Percentiles rank a stretch among this genome's conserved stretches.
Conservation (phyloP, 1,140 invertebrate genomes). For the Magallana gigas region DNA sequence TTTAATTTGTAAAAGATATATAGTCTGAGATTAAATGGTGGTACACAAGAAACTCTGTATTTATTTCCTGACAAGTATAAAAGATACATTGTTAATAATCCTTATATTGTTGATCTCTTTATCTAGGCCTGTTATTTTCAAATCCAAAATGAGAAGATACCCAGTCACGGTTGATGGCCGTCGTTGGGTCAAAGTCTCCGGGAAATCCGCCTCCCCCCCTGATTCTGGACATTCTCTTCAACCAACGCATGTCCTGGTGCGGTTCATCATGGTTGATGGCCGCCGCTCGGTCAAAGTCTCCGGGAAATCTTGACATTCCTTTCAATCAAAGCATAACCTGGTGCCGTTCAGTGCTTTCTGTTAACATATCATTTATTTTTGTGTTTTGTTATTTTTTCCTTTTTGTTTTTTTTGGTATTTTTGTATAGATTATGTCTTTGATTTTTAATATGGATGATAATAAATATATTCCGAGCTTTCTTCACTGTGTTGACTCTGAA, state of each 20-base stretch:
- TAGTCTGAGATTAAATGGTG: too few species aligned
- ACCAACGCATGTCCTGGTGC: constrained; percentile 16
- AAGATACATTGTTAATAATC: too few species aligned
- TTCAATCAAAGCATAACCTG: not conserved
- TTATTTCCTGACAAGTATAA: too few species aligned
- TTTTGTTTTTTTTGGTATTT: not conserved
- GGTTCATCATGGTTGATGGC: constrained; percentile 45
- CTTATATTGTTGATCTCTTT: constrained; percentile 54
- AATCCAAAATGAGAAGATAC: constrained; percentile 78
- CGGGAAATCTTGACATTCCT: not conserved
- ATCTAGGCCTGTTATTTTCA: constrained; percentile 78
- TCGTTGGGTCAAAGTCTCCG: not conserved
- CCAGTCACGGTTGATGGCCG: constrained; percentile 53
- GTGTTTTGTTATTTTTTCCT: not conserved
- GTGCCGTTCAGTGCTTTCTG: not conserved
- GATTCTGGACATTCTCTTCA: not conserved
- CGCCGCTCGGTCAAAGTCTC: not conserved
- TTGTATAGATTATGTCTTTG: not conserved
- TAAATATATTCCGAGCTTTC: too few species aligned
- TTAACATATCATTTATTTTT: not conserved
- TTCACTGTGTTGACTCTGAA: too few species aligned
- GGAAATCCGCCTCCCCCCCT: not conserved
- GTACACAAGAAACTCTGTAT: too few species aligned
- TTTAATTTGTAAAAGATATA: too few species aligned
- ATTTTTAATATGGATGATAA: not conserved